Evolutionary conservation across 2,797 vertebrate species (phyloP).

Genomic region (Alcedo quadribrachys): DNA sequence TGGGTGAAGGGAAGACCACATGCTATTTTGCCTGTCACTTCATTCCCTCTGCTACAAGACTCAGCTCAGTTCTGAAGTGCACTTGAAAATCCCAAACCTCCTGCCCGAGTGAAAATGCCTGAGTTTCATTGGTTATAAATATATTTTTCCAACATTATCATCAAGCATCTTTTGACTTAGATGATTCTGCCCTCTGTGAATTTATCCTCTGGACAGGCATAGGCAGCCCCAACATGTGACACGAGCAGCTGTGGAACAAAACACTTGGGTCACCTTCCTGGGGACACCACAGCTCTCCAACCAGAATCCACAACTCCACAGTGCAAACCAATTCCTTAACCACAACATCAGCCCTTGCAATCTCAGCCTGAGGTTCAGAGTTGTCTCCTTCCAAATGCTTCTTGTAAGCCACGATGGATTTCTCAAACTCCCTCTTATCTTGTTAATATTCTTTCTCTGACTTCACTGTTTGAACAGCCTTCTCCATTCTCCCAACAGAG

Average conservation of each 20-base stretch:
- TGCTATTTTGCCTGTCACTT: conserved; percentile 34
- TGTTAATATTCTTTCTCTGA: not conserved
- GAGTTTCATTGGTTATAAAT: not conserved
- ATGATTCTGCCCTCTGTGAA: not conserved
- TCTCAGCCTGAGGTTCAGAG: not conserved
- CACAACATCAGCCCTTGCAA: not conserved
- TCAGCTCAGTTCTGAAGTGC: not conserved
- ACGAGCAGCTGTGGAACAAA: not conserved
- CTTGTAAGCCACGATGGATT: not conserved
- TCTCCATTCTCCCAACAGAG: not conserved
- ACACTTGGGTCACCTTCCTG: not conserved
- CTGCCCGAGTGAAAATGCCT: not conserved
- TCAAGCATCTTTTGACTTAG: not conserved
- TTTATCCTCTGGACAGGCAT: not conserved
- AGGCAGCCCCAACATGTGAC: not conserved
- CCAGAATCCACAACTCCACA: not conserved
- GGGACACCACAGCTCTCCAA: not conserved
- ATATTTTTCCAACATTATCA: not conserved
- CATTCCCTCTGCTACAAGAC: conserved; percentile 7
- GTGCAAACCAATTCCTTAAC: not conserved
- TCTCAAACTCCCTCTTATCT: not conserved
- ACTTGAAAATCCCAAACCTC: not conserved
- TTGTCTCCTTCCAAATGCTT: not conserved
- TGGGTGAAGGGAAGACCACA: conserved; percentile 12
- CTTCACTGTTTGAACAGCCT: not conserved